Conservation (phyloP, 37 sponge, comb jelly and placozoan species). For the Spongilla lacustris region DNA sequence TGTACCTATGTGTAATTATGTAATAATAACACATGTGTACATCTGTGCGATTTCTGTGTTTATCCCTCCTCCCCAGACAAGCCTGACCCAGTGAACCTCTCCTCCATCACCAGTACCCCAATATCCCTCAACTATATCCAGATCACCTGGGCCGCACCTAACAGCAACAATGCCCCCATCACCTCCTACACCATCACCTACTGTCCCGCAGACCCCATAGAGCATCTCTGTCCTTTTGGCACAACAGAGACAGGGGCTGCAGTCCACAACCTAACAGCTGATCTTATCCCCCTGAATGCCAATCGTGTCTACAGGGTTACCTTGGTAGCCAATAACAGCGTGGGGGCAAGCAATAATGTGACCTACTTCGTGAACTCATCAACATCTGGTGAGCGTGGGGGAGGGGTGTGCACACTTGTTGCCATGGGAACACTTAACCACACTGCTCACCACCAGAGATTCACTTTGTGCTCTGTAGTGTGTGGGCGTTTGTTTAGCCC, state of each 20-base stretch:
- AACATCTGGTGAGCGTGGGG: neutral
- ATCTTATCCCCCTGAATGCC: neutral
- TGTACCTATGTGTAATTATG: neutral
- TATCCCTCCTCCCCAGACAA: conserved; percentile 18
- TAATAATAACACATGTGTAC: neutral
- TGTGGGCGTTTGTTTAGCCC: too few relatives aligned
- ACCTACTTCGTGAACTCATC: neutral
- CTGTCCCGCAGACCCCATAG: neutral
- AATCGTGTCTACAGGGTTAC: neutral
- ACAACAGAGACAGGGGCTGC: conserved; percentile 3
- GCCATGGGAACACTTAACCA: too few relatives aligned
- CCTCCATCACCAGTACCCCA: neutral
- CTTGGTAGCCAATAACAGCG: neutral
- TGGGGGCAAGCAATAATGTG: neutral
- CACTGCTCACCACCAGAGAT: too few relatives aligned
- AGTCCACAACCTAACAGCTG: neutral
- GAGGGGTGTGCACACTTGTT: neutral
- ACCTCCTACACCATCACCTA: conserved; percentile 15
- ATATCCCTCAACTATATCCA: neutral
- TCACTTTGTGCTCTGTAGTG: too few relatives aligned
- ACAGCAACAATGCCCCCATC: conserved; percentile 39
- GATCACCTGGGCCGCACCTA: conserved; percentile 26
- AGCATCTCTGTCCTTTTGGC: too few relatives aligned
- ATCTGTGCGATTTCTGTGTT: neutral
- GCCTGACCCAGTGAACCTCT: conserved; percentile 23